Base-by-base conservation (phyloP, 2,888 invertebrate genomes). In the Julus scanicus region DNA sequence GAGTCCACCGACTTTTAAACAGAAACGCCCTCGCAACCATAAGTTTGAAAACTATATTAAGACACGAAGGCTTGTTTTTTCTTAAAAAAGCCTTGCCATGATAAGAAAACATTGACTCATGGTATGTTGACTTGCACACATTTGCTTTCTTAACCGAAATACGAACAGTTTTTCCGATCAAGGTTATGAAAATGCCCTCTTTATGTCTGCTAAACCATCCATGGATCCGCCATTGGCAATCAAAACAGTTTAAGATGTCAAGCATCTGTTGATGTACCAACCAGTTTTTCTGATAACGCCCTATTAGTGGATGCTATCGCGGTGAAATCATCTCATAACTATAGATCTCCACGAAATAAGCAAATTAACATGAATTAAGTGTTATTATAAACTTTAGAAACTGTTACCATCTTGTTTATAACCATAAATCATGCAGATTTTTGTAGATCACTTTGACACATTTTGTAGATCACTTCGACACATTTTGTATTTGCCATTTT, bases 11-110 rank as follows among this genome's bases (percentile, higher is more conserved):
- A 63, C 63, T 63, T 63, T 63, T 63, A 2, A 48, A 48, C 3
- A 63, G 63, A 63, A n/a, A 63, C 63, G 63, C 63, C 63, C 63
- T 63, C n/a, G n/a, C 8, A 63, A 63, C 63, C n/a, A 63, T 63
- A 63, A 63, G 17, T 63, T 63, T n/a, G 63, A 2, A 63, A 63
- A 63, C 63, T 63, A 63, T 63, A n/a, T 63, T 63, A n/a, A 63
- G 63, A 63, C n/a, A n/a, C 20, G n/a, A 53, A 53, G 20, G 4
- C 2, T 8, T 63, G 2, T 63, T 63, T 63, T 17, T 20, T 63
- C 2, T 4, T 4, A 20, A 63, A 63, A 63, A n/a, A 9, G n/a
- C 20, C 5, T 48, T 8, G 48, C 48, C 4, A 63, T 63, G 63
- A 63, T 63, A 63, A 63, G 2, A n/a, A 17, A 63, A 63, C 63